These are phyloP conservation scores for Oxystoma pomonae DNA, from an alignment of 2,888 invertebrate genomes.

Conservation along the genomic window DNA sequence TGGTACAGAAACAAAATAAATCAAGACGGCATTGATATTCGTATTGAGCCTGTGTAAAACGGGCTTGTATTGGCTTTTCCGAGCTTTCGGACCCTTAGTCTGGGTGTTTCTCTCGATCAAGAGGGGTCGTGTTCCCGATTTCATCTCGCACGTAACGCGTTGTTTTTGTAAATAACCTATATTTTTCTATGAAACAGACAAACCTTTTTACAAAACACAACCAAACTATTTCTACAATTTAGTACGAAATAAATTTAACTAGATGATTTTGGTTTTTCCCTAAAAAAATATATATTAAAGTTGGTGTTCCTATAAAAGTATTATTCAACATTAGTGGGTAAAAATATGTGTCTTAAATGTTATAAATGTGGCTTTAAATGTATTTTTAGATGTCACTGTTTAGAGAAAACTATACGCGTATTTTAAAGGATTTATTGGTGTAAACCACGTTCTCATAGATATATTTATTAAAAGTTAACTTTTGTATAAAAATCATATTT, in stretches of 20 bases:
- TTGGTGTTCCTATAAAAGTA: background rate
- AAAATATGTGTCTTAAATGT: constrained; percentile 14
- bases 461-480: background rate
- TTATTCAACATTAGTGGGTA: background rate
- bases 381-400: background rate
- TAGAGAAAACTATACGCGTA: background rate
- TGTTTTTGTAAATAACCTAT: constrained; percentile 15
- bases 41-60: constrained; percentile 36
- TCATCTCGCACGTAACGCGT: constrained; percentile 15
- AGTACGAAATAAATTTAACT: no score
- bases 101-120: constrained; percentile 38
- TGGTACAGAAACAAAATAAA: background rate
- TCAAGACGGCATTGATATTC: background rate
- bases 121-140: constrained; percentile 24
- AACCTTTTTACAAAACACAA: background rate
- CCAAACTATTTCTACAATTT: no score
- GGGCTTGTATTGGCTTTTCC: constrained; percentile 44
- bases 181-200: constrained; percentile 12
- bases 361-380: constrained; percentile 4
- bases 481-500: background rate
- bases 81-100: constrained; percentile 34
- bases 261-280: background rate
- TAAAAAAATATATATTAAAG: no score
- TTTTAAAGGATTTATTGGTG: no score
- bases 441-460: background rate